Conservation (phyloP, 37 sponge, comb jelly and placozoan genomes). For the Hormiphora californensis region DNA sequence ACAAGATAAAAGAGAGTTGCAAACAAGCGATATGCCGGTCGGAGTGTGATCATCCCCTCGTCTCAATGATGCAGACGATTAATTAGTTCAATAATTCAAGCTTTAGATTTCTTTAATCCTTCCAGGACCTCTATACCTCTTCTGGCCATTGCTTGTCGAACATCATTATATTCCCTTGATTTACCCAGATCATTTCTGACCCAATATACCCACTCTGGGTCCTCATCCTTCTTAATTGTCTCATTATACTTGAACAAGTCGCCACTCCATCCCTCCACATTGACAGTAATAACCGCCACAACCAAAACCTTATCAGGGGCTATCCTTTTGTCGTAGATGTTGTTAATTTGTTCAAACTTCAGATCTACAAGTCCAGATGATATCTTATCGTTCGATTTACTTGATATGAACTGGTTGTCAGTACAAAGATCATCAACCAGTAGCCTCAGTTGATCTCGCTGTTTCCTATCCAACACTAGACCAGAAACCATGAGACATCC, state of each 20-base stretch:
- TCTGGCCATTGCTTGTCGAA: neutral
- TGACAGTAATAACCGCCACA: neutral
- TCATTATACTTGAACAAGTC: conserved; percentile 2
- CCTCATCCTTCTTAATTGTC: neutral
- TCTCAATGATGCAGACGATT: too few species aligned
- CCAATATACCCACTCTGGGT: neutral
- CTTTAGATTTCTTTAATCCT: too few species aligned
- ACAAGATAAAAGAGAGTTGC: too few species aligned
- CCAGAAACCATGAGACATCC: neutral
- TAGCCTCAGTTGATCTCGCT: neutral
- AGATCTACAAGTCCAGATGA: neutral
- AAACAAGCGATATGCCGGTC: too few species aligned
- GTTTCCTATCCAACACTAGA: neutral
- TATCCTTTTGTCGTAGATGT: neutral
- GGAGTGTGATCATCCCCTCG: too few species aligned
- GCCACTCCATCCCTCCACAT: neutral
- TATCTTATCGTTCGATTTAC: neutral
- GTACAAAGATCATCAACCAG: neutral
- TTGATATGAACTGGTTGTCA: neutral
- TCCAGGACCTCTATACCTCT: too few species aligned
- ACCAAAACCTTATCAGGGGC: neutral
- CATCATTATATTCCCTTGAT: neutral
- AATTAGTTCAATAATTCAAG: too few species aligned
- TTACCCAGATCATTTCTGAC: neutral
- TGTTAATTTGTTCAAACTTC: conserved; percentile 4